Evolutionary conservation across 2,113 vertebrate genomes (phyloP), one percentile per base, ranked within the genome.

Genomic region (Dasyornis broadbenti): DNA sequence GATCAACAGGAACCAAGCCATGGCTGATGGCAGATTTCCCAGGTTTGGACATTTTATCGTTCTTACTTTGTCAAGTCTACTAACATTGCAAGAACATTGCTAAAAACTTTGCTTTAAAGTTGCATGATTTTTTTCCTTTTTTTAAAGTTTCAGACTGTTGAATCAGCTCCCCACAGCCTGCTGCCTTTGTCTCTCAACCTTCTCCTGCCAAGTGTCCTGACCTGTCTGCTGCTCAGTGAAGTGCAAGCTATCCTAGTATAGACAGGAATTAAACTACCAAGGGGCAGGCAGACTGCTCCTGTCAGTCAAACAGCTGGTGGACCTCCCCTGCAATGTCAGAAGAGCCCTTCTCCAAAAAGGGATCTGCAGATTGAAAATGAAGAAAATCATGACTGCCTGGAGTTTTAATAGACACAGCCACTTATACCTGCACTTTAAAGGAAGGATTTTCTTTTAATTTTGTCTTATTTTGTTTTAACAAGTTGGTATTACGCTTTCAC

Each of bases 191-290:
- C 97, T 98, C 96, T 97, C 97, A 97, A 95, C 95, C 95, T 97
- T 96, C 96, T 98, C 94, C 96, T 94, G 96, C 96, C 96, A 97
- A 98, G 95, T 89, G 96, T 97, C 97, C 96, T 96, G 98, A 98
- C 97, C 97, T 97, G 97, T 95, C 96, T 96, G 96, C 97, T 96
- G 97, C 98, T 95, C 84, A 96, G 89, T 97, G 97, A 97, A 98
- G 97, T 98, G 97, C 97, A 96, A 97, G 97, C 98, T 98, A 95
- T 98, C 98, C 98, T 98, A 98, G 98, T 98, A 98, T 97, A 98
- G 98, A 98, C 98, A 98, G 98, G 98, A 98, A 98, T 98, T 99
- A 99, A 99, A 99, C 97, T 98, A 98, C 98, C 98, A 97, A 96
- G 96, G 98, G 96, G 98, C 98, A 98, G 98, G 98, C 98, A 97